Conservation (phyloP, 2,888 invertebrate species). For the Eudasyphora cyanicolor region DNA sequence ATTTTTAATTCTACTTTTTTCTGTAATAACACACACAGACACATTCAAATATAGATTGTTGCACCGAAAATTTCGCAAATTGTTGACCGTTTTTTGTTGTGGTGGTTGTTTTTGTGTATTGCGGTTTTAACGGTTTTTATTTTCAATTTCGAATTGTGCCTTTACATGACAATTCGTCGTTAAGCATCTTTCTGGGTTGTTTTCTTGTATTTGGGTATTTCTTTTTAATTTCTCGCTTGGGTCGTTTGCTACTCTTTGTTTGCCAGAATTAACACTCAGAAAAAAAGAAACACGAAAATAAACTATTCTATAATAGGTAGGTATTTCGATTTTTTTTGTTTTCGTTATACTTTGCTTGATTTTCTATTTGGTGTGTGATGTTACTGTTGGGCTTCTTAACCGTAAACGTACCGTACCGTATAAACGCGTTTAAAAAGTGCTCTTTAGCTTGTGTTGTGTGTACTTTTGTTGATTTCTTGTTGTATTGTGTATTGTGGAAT, state of each 20-base stretch:
- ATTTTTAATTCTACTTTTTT: too few species aligned
- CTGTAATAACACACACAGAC: background rate
- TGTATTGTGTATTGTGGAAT: slow-evolving; percentile 65
- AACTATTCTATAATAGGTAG: slow-evolving; percentile 15
- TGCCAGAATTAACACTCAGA: background rate
- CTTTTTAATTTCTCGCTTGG: background rate
- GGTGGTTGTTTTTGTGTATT: slow-evolving; percentile 9
- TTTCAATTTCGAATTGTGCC: slow-evolving; percentile 24
- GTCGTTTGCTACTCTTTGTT: slow-evolving; percentile 14
- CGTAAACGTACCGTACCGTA: background rate
- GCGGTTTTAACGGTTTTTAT: slow-evolving; percentile 43
- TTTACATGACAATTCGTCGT: slow-evolving; percentile 6
- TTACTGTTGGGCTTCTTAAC: background rate
- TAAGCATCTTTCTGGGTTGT: slow-evolving; percentile 4
- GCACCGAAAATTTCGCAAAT: slow-evolving; percentile 21
- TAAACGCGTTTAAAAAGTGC: slow-evolving; percentile 44
- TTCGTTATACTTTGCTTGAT: background rate
- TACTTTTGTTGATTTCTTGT: slow-evolving; percentile 36
- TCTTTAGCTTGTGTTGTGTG: slow-evolving; percentile 53
- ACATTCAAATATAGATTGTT: background rate
- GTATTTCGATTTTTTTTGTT: background rate
- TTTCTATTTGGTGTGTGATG: background rate
- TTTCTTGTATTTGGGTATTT: slow-evolving; percentile 20
- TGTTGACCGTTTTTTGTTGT: slow-evolving; percentile 33
- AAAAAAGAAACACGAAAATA: background rate